phyloP scores from a whole-genome alignment of 1,140 invertebrate species.

The Hylaeus anthracinus region DNA sequence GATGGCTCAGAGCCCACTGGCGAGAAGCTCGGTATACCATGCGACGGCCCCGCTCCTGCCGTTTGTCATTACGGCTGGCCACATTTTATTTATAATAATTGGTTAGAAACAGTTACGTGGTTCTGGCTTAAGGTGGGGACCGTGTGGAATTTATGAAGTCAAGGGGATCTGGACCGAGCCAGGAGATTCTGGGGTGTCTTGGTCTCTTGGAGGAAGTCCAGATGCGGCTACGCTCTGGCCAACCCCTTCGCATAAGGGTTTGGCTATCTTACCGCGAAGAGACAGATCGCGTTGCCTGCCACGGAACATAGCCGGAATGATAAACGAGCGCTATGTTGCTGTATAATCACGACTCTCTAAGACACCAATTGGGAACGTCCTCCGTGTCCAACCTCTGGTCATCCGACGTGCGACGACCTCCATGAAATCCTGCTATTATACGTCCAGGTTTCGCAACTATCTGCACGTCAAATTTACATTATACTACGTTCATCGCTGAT shows the following conservation, averaged over 20 bases:
- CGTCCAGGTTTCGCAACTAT: background rate
- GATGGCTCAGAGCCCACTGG: slow-evolving; percentile 71
- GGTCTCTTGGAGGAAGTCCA: slow-evolving; percentile 76
- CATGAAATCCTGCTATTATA: slow-evolving; percentile 2
- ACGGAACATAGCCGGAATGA: slow-evolving; percentile 69
- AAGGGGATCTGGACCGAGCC: slow-evolving; percentile 56
- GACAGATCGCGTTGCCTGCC: slow-evolving; percentile 71
- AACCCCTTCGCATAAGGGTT: slow-evolving; percentile 66
- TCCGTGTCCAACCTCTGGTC: slow-evolving; percentile 29
- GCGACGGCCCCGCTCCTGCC: slow-evolving; percentile 55
- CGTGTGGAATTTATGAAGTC: slow-evolving; percentile 75
- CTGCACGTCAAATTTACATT: background rate
- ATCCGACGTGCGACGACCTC: slow-evolving; percentile 34
- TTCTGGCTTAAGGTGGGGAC: slow-evolving; percentile 65
- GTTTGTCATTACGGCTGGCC: slow-evolving; percentile 75
- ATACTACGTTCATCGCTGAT: too few species aligned
- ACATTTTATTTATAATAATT: slow-evolving; percentile 79
- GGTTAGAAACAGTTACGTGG: slow-evolving; percentile 76
- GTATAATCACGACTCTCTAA: slow-evolving; percentile 69
- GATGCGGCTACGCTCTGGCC: slow-evolving; percentile 66
- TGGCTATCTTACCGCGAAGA: slow-evolving; percentile 74
- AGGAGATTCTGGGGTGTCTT: slow-evolving; percentile 72
- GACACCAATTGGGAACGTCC: slow-evolving; percentile 53
- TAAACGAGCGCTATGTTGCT: slow-evolving; percentile 75
- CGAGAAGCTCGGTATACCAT: slow-evolving; percentile 59